A percentile compares a stretch with the other conserved stretches of the same genome.
Evolutionary conservation across 2,888 invertebrate species (phyloP).

Genomic region (Agrochola lota): DNA sequence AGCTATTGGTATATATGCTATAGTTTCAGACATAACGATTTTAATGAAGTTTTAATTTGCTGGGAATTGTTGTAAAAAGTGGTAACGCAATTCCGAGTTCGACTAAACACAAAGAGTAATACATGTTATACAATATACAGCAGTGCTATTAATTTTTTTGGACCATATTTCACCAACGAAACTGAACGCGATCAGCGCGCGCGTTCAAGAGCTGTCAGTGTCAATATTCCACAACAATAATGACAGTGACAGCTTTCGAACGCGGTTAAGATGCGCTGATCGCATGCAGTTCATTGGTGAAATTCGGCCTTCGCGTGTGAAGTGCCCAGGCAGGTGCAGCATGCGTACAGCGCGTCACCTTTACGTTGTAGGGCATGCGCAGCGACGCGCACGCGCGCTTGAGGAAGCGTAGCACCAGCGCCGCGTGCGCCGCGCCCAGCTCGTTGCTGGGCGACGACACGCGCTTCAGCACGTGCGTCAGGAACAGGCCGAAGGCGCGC

Average conservation of each 20-base stretch:
- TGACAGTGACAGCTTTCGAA: too few species aligned
- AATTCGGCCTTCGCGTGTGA: too few species aligned
- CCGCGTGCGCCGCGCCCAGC: slow-evolving; percentile 90
- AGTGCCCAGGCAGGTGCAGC: background rate
- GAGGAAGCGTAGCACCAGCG: slow-evolving; percentile 94
- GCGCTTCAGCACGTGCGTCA: slow-evolving; percentile 93
- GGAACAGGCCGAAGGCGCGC: slow-evolving; percentile 94
- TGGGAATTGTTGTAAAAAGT: background rate
- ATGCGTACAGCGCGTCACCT: slow-evolving; percentile 76
- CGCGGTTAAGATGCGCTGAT: too few species aligned
- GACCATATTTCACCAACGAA: too few species aligned
- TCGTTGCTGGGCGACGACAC: slow-evolving; percentile 89
- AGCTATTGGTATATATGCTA: too few species aligned
- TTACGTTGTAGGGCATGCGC: slow-evolving; percentile 91
- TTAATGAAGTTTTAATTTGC: background rate
- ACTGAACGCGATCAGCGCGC: too few species aligned
- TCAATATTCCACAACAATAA: too few species aligned
- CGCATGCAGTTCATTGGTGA: too few species aligned
- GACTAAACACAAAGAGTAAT: background rate
- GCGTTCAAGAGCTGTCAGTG: too few species aligned
- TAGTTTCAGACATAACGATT: too few species aligned
- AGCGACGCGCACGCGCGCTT: slow-evolving; percentile 93
- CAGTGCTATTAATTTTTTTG: background rate
- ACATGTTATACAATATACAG: background rate
- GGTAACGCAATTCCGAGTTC: background rate